Evolutionary conservation across 53 echinoderm and acorn worm genomes (phyloP), one percentile per base, ranked within the genome.

Genomic region (Echinometra lucunter): DNA sequence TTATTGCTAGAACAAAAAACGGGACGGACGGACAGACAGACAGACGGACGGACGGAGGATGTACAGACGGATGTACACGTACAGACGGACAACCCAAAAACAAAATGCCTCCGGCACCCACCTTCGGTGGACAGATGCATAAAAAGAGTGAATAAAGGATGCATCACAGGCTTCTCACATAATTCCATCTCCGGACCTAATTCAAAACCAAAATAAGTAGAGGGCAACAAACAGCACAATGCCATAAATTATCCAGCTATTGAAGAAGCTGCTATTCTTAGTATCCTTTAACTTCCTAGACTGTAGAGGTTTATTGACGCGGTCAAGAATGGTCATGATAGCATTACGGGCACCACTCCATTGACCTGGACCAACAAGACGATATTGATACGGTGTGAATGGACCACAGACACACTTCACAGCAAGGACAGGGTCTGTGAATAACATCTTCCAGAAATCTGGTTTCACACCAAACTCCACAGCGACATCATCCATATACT

Each of bases 301-400:
- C 40, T 94, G 92, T 17, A 96, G 95, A 3, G 97, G 97, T 28
- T 94, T 95, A 27, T 96, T 88, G 42, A 96, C 66, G 30, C 96
- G 44, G n/a, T 96, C 95, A 96, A 96, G 96, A 34, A 95, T 94
- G 13, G 96, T 97, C 38, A 94, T 88, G 49, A 98, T 98, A 91
- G 97, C 97, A 17, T 96, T 89, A 28, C 95, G 93, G 4, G 98
- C 98, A 1, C 97, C 98, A 15, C 57, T 82, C 97, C 96, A 97
- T 80, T 95, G 97, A 12, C 98, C 98, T 21, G 98, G 98, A 45
- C 98, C 98, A 5, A 95, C 82, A 28, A 98, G 80, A 17, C 98
- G 98, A 53, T 97, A 98, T 94, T 97, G 97, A 60, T 95, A 98
- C 1, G 98, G 96, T n/a, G 93, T 32, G 45, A 28, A 85, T 19